phyloP scores from a whole-genome alignment of 2,888 invertebrate genomes.

The Cremastobaeus sp. region DNA sequence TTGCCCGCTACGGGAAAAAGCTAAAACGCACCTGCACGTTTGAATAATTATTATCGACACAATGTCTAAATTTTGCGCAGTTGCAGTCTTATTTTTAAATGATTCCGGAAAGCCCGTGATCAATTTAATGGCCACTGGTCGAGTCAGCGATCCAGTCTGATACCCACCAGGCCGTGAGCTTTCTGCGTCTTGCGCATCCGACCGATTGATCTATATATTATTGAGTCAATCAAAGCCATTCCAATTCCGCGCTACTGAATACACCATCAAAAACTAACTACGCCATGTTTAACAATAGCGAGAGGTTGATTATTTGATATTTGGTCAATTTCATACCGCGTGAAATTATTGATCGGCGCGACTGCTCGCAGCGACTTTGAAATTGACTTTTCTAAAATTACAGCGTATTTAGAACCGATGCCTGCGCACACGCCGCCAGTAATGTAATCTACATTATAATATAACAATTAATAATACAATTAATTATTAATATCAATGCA shows the following conservation, averaged over 20 bases:
- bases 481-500: too few relatives aligned
- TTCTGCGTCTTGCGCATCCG: too few relatives aligned
- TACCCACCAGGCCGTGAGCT: too few relatives aligned
- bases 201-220: constrained; percentile 1
- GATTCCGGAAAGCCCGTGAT: not conserved
- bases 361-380: not conserved
- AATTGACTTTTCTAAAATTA: constrained; percentile 2
- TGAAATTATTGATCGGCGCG: constrained; percentile 5
- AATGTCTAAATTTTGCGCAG: constrained; percentile 28
- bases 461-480: too few relatives aligned
- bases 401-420: too few relatives aligned
- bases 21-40: constrained; percentile 50
- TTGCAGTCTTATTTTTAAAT: constrained; percentile 29
- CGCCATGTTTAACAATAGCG: not conserved
- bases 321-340: constrained; percentile 9
- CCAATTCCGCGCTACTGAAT: constrained; percentile 6
- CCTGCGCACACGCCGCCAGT: too few relatives aligned
- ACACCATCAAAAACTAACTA: not conserved
- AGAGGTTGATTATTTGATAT: not conserved
- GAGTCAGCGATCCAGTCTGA: too few relatives aligned
- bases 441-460: too few relatives aligned
- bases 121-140: too few relatives aligned
- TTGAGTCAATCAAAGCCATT: constrained; percentile 15
- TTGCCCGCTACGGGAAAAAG: constrained; percentile 43
- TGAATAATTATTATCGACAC: constrained; percentile 47